Conservation (phyloP, 2,888 invertebrate species). For the Cacoxenus indagator region DNA sequence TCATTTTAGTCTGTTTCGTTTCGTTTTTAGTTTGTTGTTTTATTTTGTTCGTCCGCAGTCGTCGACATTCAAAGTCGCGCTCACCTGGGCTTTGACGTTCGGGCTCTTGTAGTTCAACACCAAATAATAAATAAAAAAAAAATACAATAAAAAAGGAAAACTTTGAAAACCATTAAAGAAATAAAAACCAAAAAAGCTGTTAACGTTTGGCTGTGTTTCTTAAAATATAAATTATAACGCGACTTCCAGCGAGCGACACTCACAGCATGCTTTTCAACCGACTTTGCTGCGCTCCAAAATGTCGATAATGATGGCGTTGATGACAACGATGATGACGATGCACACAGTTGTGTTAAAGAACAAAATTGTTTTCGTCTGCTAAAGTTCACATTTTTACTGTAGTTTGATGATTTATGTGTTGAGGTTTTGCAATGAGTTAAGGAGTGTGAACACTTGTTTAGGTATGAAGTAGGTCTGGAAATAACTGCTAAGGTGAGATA, state of each 20-base stretch:
- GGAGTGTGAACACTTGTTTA: background rate
- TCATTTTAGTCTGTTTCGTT: constrained; percentile 44
- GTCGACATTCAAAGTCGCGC: background rate
- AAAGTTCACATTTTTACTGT: background rate
- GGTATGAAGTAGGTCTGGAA: background rate
- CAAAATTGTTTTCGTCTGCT: background rate
- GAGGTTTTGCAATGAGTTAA: background rate
- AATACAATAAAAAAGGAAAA: constrained; percentile 15
- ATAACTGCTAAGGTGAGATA: too few species aligned
- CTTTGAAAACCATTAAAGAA: background rate
- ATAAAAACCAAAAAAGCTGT: constrained; percentile 12
- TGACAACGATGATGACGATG: background rate
- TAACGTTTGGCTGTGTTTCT: constrained; percentile 10
- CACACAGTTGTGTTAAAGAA: background rate
- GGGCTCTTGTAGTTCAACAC: background rate
- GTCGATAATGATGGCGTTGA: background rate
- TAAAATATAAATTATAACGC: constrained; percentile 18
- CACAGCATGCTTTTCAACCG: background rate
- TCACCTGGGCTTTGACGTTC: background rate
- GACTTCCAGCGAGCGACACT: background rate
- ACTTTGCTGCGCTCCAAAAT: background rate
- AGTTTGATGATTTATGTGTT: constrained; percentile 1
- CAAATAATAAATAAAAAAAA: constrained; percentile 18
- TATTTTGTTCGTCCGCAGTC: constrained; percentile 10
- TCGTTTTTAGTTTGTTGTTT: constrained; percentile 38